Evolutionary conservation across 2,797 vertebrate species (phyloP), one percentile per base, ranked within the genome.

Genomic region (Lutjanus campechanus): DNA sequence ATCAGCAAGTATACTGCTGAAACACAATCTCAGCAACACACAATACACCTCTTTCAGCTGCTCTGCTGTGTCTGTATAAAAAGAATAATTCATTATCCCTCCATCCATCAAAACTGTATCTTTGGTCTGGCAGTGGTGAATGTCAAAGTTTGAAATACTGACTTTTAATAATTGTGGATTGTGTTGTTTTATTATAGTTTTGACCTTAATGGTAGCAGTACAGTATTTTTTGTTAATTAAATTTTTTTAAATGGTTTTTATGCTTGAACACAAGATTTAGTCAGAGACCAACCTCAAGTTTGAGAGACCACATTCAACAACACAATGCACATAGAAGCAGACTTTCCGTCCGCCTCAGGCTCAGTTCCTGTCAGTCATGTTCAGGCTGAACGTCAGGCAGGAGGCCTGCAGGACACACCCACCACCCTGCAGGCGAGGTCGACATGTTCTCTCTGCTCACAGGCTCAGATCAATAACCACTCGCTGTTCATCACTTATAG

Each of bases 401-500:
- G 50, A 9, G 17, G 65, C 19, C 62, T 73, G 59, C 73, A 44
- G 79, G 73, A 80, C 82, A 69, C 84, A 19, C 68, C 81, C 29
- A n/a, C 46, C 71, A 15, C 29, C 19, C 72, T 66, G 70, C 78
- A 60, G 47, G 66, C 20, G 58, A 81, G 77, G 81, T 77, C 47
- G 17, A 71, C 78, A 60, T 73, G 69, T 76, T 73, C 73, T 77
- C 81, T 54, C 58, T 25, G 73, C 65, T 63, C 19, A 11, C 55
- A 11, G 53, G 54, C 83, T 69, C 6, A 19, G 76, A 90, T 92
- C 90, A 79, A 90, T 91, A 87, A 61, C 2, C 40, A 58, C 83
- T 81, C 65, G 58, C 82, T 87, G 85, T 67, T 82, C 83, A 75
- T 85, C 86, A 75, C 65, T 85, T 85, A 75, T 3, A 43, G 62